Base-by-base conservation (phyloP, 2,797 vertebrate genomes). In the Xyrichtys novacula region DNA sequence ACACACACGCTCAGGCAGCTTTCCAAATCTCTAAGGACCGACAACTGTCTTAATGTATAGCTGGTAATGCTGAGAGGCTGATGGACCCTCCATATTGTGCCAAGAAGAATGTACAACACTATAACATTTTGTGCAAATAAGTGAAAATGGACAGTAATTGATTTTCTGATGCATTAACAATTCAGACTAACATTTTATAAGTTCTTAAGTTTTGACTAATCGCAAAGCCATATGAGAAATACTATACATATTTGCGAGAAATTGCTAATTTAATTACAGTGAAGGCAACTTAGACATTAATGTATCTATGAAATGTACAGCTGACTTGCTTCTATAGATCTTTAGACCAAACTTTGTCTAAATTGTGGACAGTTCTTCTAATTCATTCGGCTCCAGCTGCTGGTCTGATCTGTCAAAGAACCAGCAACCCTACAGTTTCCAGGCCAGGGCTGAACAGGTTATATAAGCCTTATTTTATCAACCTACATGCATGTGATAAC, bases 1-100 rank as follows among this genome's bases (percentile, higher is more conserved):
- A 65, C 29, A 46, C 34, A 48, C 59, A 56, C 7, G 69, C 65
- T 76, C 83, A 84, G 58, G 56, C 39, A 61, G 43, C 32, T 50
- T 28, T 71, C 20, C 32, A 78, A 63, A 55, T 76, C 40, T 43
- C 15, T 53, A 22, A 0, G 20, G 40, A 23, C 22, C 2, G 15
- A 20, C 23, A 32, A 20, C 14, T n/a, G 31, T 20, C 36, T n/a
- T 65, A 57, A 70, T 65, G 78, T 29, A 39, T 3, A 49, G 22
- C 9, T 43, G 4, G 20, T 49, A 42, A 62, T 66, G 59, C n/a
- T 75, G 44, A 20, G 36, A 59, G 38, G 7, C 8, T 55, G 40
- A 65, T 47, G 39, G 43, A 44, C 12, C 16, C 23, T 2, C 14
- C 34, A 47, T 25, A 29, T 29, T n/a, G 23, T 49, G 26, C 5